phyloP scores from a whole-genome alignment of 2,888 invertebrate species.

The Xylota segnis region DNA sequence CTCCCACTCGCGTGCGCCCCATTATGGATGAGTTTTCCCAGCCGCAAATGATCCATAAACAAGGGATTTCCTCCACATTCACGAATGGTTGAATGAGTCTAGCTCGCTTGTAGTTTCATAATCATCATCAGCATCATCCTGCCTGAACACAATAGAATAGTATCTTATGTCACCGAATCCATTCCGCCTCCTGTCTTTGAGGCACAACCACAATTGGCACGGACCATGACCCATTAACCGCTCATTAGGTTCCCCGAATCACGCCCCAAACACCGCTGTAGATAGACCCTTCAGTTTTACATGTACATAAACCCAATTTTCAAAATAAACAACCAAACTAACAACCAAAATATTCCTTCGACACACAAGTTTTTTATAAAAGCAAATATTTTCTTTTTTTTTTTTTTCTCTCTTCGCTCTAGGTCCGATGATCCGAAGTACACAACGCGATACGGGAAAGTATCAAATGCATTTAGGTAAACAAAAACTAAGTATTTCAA shows the following conservation, averaged over 20 bases:
- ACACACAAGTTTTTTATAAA: conserved; percentile 69
- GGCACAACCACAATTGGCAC: conserved; percentile 45
- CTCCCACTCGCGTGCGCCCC: background rate
- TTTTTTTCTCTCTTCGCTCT: conserved; percentile 80
- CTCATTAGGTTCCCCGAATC: conserved; percentile 54
- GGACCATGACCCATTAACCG: conserved; percentile 51
- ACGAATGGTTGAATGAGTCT: conserved; percentile 55
- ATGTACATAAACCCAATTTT: conserved; percentile 25
- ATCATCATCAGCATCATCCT: conserved; percentile 60
- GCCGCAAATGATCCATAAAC: conserved; percentile 61
- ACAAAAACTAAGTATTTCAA: conserved; percentile 24
- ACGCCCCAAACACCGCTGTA: conserved; percentile 26
- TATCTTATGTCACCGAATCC: conserved; percentile 34
- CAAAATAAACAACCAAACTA: conserved; percentile 19
- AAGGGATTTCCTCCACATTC: conserved; percentile 21
- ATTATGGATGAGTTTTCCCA: conserved; percentile 30
- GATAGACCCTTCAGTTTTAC: conserved; percentile 21
- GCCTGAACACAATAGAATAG: conserved; percentile 46
- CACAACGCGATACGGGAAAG: conserved; percentile 84
- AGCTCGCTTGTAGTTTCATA: conserved; percentile 26
- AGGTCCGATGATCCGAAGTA: conserved; percentile 83
- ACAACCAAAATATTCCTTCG: conserved; percentile 47
- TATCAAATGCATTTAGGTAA: conserved; percentile 84
- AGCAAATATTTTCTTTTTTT: conserved; percentile 73
- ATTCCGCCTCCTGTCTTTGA: background rate